Base-by-base conservation (phyloP, 2,888 invertebrate species). In the Drosophila sordidapex region DNA sequence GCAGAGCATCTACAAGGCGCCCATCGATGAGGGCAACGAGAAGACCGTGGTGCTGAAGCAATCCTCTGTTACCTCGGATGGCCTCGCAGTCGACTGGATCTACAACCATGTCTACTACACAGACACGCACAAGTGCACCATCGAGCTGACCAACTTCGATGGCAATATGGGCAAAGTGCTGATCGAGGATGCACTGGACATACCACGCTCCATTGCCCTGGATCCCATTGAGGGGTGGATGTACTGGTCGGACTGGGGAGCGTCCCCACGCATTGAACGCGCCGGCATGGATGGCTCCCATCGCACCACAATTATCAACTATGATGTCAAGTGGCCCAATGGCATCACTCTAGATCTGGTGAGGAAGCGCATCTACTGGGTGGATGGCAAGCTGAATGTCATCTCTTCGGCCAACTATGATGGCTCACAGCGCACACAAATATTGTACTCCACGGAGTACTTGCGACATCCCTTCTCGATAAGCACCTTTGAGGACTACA, bases 161-260 rank as follows among this genome's bases (percentile, higher is more conserved):
- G 98, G 98, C 33, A 96, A 96, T 92, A 97, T 98, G 97, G 95
- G 97, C 76, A 98, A 97, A 93, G 96, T 97, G 15, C 94, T 99
- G 63, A 96, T 99, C 79, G 95, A 95, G 87, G 97, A 97, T 91
- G 95, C 95, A 57, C 94, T 99, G 68, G 98, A 98, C 92, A 98
- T 99, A 92, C 99, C 99, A 0, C 95, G 99, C 89, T 97, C 98
- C 5, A 97, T 99, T 83, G 98, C 98, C 2, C 94, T 99, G 69
- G 98, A 99, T 94, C 99, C 99, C 59, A 94, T 97, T 61, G 97
- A 98, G 85, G 98, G 97, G 1, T 98, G 98, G 97, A 98, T 99
- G 97, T 99, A 97, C 94, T 99, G 99, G 98, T 98, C 98, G 0
- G 99, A 99, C 93, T 99, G 99, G 99, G 99, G 99, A 36, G 95